phyloP scores from a whole-genome alignment of 2,113 vertebrate genomes.

The Machaerirhynchus nigripectus region DNA sequence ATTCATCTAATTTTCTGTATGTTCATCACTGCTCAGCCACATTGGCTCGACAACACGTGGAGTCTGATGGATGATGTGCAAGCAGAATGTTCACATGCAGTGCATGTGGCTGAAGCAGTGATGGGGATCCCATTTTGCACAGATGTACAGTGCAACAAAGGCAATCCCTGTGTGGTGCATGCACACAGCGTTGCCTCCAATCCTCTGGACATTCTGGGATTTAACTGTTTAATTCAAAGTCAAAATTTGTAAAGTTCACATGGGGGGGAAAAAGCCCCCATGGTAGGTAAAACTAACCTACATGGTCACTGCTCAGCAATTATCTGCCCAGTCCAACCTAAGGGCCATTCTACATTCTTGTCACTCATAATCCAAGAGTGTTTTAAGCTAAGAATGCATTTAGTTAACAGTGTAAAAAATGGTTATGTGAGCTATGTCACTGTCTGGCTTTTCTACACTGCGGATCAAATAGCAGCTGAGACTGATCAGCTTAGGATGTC shows the following conservation, averaged over 20 bases:
- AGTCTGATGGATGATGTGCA: neutral
- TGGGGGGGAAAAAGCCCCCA: neutral
- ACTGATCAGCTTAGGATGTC: neutral
- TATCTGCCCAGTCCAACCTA: neutral
- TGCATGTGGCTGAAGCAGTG: neutral
- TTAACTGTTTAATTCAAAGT: neutral
- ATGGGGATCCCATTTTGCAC: neutral
- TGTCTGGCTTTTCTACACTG: neutral
- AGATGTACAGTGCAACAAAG: neutral
- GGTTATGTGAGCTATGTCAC: neutral
- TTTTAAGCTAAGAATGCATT: neutral
- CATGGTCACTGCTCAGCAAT: neutral
- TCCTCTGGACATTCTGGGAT: neutral
- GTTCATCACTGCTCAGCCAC: neutral
- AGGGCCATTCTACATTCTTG: neutral
- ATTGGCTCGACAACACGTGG: accelerated
- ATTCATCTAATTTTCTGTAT: neutral
- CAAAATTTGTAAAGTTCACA: neutral
- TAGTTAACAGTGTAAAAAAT: neutral
- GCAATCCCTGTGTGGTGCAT: neutral
- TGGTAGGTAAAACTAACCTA: neutral
- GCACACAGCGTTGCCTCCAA: neutral
- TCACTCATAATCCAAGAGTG: neutral
- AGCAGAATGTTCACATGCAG: neutral
- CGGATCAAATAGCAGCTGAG: neutral